phyloP scores from a whole-genome alignment of 2,113 vertebrate species.

The Silurus asotus region DNA sequence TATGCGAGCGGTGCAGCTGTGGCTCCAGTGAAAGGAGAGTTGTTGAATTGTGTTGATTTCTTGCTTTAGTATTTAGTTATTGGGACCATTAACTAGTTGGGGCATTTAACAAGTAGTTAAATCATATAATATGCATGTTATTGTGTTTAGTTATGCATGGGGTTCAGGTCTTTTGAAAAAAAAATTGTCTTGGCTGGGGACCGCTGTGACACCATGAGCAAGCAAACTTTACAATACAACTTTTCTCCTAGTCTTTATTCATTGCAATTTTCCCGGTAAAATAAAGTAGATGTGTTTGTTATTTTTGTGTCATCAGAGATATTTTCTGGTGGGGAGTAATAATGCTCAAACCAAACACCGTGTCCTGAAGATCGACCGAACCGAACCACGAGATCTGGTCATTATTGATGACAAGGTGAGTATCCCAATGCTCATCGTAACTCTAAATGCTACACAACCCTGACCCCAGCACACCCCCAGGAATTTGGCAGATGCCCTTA shows the following conservation, averaged over 20 bases:
- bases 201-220: neutral
- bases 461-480: neutral
- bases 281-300: neutral
- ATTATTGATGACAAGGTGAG: constrained; percentile 93
- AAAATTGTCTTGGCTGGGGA: too few species aligned
- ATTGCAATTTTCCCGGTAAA: neutral
- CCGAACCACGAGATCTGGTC: constrained; percentile 92
- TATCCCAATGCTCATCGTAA: neutral
- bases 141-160: too few species aligned
- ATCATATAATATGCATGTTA: too few species aligned
- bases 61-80: too few species aligned
- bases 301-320: constrained; percentile 77
- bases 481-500: too few species aligned
- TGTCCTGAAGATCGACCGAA: constrained; percentile 95
- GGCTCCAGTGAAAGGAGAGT: too few species aligned
- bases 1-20: too few species aligned
- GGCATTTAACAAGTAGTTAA: too few species aligned
- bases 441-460: neutral
- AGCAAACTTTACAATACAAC: neutral
- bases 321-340: constrained; percentile 94
- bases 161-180: too few species aligned
- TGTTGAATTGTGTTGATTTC: too few species aligned
- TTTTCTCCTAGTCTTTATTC: neutral
- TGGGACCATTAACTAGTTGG: too few species aligned
- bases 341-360: constrained; percentile 91